A percentile compares a stretch with the other conserved stretches of the same genome.
Conservation (phyloP, 2,888 invertebrate genomes). For the Melitaea athalia region DNA sequence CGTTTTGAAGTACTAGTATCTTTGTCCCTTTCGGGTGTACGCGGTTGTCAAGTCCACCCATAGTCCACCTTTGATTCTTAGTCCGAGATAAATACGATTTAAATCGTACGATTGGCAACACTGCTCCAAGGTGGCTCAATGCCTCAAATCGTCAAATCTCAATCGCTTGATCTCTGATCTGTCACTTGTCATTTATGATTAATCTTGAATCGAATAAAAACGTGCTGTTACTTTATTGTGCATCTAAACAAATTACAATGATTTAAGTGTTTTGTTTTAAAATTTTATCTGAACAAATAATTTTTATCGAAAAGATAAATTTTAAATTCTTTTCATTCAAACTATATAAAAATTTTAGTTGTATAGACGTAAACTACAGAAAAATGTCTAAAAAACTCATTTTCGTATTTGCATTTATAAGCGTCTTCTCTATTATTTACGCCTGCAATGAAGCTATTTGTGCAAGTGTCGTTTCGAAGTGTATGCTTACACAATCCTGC, state of each 20-base stretch:
- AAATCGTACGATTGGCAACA: no score
- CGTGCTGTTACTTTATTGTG: not conserved
- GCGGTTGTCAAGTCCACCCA: no score
- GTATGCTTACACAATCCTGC: constrained; percentile 97
- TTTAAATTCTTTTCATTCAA: not conserved
- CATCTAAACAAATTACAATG: constrained; percentile 4
- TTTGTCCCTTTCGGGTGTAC: no score
- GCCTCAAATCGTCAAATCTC: no score
- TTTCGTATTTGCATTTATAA: constrained; percentile 59
- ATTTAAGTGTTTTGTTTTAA: not conserved
- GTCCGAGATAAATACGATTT: no score
- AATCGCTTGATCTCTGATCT: not conserved
- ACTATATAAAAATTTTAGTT: not conserved
- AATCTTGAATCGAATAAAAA: no score
- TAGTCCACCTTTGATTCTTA: no score
- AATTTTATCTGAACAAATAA: not conserved
- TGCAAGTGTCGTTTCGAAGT: constrained; percentile 97
- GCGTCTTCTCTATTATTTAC: constrained; percentile 67
- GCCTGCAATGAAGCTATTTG: constrained; percentile 96
- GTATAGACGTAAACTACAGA: not conserved
- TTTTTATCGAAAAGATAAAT: not conserved
- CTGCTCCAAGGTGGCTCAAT: no score
- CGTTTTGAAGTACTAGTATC: no score
- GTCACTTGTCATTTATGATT: not conserved
- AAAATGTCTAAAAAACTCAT: constrained; percentile 68